These are phyloP conservation scores for Lasioglossum leucozonium DNA, from an alignment of 2,888 invertebrate species.

Conservation along the genomic window DNA sequence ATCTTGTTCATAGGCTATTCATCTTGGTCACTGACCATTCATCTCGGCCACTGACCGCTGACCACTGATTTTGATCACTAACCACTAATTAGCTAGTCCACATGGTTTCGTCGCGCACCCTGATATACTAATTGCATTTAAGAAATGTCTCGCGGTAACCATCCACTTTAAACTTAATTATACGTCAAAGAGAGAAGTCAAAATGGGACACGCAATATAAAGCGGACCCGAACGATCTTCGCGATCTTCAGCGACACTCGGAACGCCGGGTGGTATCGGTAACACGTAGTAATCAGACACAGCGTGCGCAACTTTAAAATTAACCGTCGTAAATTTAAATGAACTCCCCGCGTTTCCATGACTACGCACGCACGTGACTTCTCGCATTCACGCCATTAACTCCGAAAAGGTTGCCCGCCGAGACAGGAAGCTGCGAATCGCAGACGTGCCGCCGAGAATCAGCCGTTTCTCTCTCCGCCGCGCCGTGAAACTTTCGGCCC, in stretches of 20 bases:
- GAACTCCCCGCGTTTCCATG: conserved; percentile 43
- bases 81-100: too few species aligned
- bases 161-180: too few species aligned
- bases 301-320: conserved; percentile 66
- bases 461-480: neutral
- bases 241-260: neutral
- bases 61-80: too few species aligned
- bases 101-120: too few species aligned
- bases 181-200: too few species aligned
- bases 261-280: conserved; percentile 27
- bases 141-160: too few species aligned
- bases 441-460: conserved; percentile 41
- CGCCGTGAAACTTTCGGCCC: neutral
- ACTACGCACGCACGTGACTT: conserved; percentile 42
- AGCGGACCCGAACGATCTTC: neutral
- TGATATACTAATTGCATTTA: too few species aligned
- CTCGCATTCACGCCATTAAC: conserved; percentile 54
- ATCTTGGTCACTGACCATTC: too few species aligned
- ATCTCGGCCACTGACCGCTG: too few species aligned
- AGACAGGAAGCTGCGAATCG: conserved; percentile 27
- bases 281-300: conserved; percentile 64
- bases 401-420: conserved; percentile 32
- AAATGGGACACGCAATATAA: too few species aligned
- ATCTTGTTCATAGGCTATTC: too few species aligned
- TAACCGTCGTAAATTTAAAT: conserved; percentile 71